Evolutionary conservation across 1,140 invertebrate species (phyloP), one percentile per base, ranked within the genome.

Genomic region (Vanessa atalanta): DNA sequence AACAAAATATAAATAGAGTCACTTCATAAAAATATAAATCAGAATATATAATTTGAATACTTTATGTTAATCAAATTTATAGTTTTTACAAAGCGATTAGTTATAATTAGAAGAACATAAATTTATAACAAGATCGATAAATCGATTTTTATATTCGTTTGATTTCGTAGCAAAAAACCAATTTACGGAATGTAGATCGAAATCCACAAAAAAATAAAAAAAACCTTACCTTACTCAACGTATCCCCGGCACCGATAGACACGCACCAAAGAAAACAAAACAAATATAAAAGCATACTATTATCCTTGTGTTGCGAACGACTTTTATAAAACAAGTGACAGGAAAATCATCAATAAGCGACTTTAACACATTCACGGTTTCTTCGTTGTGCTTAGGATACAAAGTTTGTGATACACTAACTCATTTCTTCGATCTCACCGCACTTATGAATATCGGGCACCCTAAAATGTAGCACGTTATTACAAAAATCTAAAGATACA

Each of bases 381-480:
- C 75, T 80, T 70, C 61, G 80, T 82, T 78, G 79, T 76, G 78
- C 31, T 82, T 76, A 69, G 51, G 73, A 76, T 79, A 81, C 83
- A 82, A 83, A 79, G 79, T 82, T 83, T 85, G 83, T 79, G 81
- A 84, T 85, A 90, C 84, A 91, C 89, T 91, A 92, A 90, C 85
- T 88, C 83, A 85, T 87, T 81, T 79, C 80, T 86, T 76, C 79
- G 78, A 78, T 83, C 77, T 82, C 85, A 67, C 78, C 69, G 79
- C 81, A 85, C 84, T 89, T 89, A 87, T 86, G 85, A 79, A 70
- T 79, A 82, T 77, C 61, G 73, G 75, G 77, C 65, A 78, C 68
- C 75, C 77, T 89, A 90, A 92, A 92, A 90, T 87, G 88, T 83
- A 79, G 80, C 88, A 81, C 64, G 55, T 60, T 66, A 57, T 70